phyloP scores from a whole-genome alignment of 2,113 vertebrate species.

The Hippocampus abdominalis region DNA sequence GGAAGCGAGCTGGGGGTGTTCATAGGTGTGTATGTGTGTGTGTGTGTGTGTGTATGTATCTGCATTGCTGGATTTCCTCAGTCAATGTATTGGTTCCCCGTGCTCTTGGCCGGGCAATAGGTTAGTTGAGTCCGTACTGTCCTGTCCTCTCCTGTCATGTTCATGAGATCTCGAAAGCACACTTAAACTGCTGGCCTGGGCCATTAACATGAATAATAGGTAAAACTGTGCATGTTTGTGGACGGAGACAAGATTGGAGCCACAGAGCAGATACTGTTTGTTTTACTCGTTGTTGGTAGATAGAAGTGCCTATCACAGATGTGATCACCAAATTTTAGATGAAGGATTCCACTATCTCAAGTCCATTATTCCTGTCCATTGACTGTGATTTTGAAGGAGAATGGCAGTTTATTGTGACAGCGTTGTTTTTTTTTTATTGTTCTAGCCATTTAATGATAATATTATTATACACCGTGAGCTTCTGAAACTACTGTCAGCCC shows the following conservation, averaged over 20 bases:
- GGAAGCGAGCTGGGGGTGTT: neutral
- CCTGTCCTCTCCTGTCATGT: conserved; percentile 1
- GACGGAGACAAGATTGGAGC: neutral
- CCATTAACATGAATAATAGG: neutral
- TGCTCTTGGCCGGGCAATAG: neutral
- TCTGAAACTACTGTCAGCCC: neutral
- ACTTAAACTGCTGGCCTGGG: neutral
- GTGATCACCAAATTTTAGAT: conserved; percentile 1
- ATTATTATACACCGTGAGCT: neutral
- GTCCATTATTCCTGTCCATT: neutral
- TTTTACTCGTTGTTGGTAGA: conserved; percentile 13
- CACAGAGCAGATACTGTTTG: conserved; percentile 3
- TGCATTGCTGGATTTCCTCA: conserved; percentile 21
- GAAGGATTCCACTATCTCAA: conserved; percentile 6
- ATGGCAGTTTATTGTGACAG: conserved; percentile 4
- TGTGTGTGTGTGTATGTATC: neutral
- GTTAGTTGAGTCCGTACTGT: conserved; percentile 7
- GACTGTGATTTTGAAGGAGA: neutral
- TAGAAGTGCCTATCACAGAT: conserved; percentile 41
- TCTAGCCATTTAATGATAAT: neutral
- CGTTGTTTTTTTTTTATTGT: neutral
- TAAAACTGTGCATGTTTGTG: neutral
- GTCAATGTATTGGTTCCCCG: conserved; percentile 22
- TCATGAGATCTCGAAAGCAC: conserved; percentile 5
- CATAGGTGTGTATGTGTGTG: neutral